Conservation (phyloP, 2,113 vertebrate genomes). For the Pelecanus crispus region DNA sequence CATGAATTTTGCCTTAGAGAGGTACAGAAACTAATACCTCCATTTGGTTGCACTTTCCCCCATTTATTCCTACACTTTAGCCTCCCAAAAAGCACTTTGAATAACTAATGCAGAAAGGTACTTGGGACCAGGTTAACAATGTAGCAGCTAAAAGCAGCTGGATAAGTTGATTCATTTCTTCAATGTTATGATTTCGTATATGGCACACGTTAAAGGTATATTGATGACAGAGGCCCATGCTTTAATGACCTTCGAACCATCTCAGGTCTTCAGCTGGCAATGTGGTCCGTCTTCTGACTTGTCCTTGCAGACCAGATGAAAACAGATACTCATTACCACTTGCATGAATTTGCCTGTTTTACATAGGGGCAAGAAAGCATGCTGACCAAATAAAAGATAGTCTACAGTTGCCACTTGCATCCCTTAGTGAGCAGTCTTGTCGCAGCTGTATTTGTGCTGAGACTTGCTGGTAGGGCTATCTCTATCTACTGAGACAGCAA, state of each 20-base stretch:
- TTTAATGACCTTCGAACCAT: background rate
- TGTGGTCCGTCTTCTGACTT: background rate
- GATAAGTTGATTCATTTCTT: background rate
- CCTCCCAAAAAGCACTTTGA: background rate
- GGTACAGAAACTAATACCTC: background rate
- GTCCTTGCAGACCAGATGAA: background rate
- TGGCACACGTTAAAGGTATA: background rate
- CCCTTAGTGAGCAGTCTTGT: background rate
- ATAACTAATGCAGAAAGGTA: background rate
- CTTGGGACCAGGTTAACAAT: background rate
- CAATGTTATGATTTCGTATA: background rate
- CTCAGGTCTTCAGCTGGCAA: background rate
- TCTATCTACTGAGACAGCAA: too few relatives aligned
- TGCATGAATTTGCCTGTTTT: background rate
- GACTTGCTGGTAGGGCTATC: background rate
- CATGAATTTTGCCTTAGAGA: background rate
- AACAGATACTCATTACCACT: background rate
- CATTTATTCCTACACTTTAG: background rate
- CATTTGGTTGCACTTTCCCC: background rate
- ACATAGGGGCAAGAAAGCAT: background rate
- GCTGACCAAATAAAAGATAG: background rate
- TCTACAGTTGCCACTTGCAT: accelerated
- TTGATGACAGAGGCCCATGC: background rate
- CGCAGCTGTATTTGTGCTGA: background rate
- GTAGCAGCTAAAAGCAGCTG: background rate